Conservation (phyloP, 2,888 invertebrate species). For the Stenurella melanura region DNA sequence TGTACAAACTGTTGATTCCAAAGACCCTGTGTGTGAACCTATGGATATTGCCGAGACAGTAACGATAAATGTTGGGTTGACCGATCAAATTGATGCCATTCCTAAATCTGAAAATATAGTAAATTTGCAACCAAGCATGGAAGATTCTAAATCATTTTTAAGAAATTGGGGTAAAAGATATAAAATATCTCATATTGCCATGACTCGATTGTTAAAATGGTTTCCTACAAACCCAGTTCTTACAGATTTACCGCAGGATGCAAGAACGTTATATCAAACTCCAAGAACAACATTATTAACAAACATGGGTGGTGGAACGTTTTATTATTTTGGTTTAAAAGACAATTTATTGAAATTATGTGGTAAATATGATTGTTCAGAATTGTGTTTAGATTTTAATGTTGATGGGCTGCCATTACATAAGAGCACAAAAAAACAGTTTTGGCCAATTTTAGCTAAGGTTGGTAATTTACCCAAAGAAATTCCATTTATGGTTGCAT, state of each 20-base stretch:
- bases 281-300: constrained; percentile 26
- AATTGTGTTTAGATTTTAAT: constrained; percentile 38
- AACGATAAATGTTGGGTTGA: too few relatives aligned
- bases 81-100: too few relatives aligned
- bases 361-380: constrained; percentile 10
- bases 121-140: too few relatives aligned
- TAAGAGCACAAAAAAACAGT: constrained; percentile 43
- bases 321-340: neutral
- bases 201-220: neutral
- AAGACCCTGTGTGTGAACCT: too few relatives aligned
- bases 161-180: neutral
- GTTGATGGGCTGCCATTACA: constrained; percentile 48
- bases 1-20: too few relatives aligned
- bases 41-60: too few relatives aligned
- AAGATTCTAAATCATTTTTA: too few relatives aligned
- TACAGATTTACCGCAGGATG: constrained; percentile 41
- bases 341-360: neutral
- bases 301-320: neutral
- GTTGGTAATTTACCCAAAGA: too few relatives aligned
- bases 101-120: too few relatives aligned
- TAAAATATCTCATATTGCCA: neutral
- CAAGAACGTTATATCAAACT: constrained; percentile 43
- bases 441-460: constrained; percentile 40
- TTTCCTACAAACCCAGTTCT: constrained; percentile 13
- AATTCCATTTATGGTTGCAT: too few relatives aligned